phyloP scores from a whole-genome alignment of 2,797 vertebrate species.

The Gila robusta region DNA sequence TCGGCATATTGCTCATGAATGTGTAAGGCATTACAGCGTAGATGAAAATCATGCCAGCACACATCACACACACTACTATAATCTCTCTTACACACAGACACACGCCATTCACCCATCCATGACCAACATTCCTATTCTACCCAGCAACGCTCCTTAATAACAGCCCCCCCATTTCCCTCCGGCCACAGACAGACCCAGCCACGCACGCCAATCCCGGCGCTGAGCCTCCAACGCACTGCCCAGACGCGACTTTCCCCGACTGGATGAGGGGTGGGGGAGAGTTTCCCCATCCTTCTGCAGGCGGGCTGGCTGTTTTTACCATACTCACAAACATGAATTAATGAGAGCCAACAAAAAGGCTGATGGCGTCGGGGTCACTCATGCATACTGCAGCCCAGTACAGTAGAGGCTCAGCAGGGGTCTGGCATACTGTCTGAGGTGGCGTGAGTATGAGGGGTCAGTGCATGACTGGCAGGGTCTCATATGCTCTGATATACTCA shows the following conservation, averaged over 20 bases:
- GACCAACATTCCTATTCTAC: slow-evolving; percentile 66
- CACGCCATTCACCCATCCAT: slow-evolving; percentile 60
- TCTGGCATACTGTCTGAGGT: slow-evolving; percentile 27
- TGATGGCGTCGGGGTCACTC: slow-evolving; percentile 69
- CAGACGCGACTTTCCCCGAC: slow-evolving; percentile 31
- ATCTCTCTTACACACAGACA: slow-evolving; percentile 39
- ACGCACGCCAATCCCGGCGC: slow-evolving; percentile 11
- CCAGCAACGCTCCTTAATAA: slow-evolving; percentile 64
- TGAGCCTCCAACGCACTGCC: slow-evolving; percentile 33
- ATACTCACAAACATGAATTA: slow-evolving; percentile 79
- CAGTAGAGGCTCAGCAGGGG: slow-evolving; percentile 46
- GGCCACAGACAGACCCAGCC: slow-evolving; percentile 50
- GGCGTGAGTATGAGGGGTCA: slow-evolving; percentile 36
- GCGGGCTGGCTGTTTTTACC: slow-evolving; percentile 69
- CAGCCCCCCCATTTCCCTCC: slow-evolving; percentile 33
- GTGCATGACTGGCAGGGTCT: slow-evolving; percentile 15
- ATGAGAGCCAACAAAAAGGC: slow-evolving; percentile 75
- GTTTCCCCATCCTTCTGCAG: slow-evolving; percentile 29
- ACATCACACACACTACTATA: slow-evolving; percentile 11
- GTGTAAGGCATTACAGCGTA: slow-evolving; percentile 20
- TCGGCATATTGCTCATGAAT: neutral
- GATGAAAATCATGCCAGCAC: slow-evolving; percentile 37
- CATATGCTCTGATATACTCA: neutral
- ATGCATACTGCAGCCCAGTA: slow-evolving; percentile 62
- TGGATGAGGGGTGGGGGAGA: slow-evolving; percentile 35